phyloP scores from a whole-genome alignment of 2,888 invertebrate species.

The Tiliacea aurago region DNA sequence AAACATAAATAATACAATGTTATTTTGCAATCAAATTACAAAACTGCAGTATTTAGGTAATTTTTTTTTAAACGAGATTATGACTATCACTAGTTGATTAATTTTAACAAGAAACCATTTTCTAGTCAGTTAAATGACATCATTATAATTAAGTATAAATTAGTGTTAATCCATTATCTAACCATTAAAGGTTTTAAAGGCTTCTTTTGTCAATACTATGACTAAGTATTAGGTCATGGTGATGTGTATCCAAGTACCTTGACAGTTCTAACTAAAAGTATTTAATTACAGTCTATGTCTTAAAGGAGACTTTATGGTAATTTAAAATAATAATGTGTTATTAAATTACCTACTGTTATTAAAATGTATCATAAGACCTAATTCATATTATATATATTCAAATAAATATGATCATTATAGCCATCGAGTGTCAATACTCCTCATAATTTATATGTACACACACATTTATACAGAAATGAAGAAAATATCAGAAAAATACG shows the following conservation, averaged over 20 bases:
- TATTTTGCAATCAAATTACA: not conserved
- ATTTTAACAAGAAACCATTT: not conserved
- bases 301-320: too few species aligned
- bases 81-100: not conserved
- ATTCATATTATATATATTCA: too few species aligned
- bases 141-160: not conserved
- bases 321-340: too few species aligned
- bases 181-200: not conserved
- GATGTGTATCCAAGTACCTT: not conserved
- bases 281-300: too few species aligned
- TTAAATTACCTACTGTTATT: too few species aligned
- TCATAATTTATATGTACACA: too few species aligned
- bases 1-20: not conserved
- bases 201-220: not conserved
- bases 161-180: not conserved
- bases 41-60: too few species aligned
- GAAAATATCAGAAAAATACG: too few species aligned
- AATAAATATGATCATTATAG: too few species aligned
- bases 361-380: too few species aligned
- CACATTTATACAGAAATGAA: too few species aligned
- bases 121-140: not conserved
- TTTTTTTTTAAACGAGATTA: too few species aligned
- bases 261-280: not conserved
- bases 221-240: constrained; percentile 22
- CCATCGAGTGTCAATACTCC: not conserved